phyloP scores from a whole-genome alignment of 2,113 vertebrate species.

The Prinia subflava region DNA sequence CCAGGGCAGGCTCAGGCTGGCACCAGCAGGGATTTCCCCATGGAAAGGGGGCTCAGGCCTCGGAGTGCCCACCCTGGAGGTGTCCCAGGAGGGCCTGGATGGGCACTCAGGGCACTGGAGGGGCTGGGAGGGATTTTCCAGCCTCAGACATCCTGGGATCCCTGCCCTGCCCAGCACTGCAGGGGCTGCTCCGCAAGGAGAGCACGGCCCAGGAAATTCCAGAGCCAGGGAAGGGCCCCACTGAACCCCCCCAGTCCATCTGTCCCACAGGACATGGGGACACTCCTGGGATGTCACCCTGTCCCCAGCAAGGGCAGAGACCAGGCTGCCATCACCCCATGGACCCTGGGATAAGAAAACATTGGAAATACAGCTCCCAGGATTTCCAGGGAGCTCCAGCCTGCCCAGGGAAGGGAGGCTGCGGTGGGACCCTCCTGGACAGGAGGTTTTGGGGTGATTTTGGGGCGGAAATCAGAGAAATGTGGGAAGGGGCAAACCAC shows the following conservation, averaged over 20 bases:
- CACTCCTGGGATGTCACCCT: neutral
- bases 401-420: neutral
- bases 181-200: neutral
- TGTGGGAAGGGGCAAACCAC: neutral
- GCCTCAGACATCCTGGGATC: fast-evolving
- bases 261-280: neutral
- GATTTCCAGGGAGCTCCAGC: neutral
- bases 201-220: neutral
- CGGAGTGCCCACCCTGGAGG: neutral
- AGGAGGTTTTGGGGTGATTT: neutral
- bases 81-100: neutral
- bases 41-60: too few relatives aligned
- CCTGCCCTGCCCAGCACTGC: neutral
- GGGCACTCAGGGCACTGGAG: neutral
- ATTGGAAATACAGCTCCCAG: fast-evolving
- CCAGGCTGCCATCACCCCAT: neutral
- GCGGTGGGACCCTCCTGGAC: neutral
- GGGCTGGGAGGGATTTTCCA: neutral
- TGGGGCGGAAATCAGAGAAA: neutral
- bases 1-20: neutral
- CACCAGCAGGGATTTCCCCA: neutral
- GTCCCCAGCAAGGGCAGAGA: neutral
- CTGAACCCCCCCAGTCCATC: fast-evolving
- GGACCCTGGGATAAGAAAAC: neutral
- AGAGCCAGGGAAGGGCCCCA: neutral